Evolutionary conservation across 2,797 vertebrate species (phyloP).

Genomic region (Cryptoblepharus egeriae): DNA sequence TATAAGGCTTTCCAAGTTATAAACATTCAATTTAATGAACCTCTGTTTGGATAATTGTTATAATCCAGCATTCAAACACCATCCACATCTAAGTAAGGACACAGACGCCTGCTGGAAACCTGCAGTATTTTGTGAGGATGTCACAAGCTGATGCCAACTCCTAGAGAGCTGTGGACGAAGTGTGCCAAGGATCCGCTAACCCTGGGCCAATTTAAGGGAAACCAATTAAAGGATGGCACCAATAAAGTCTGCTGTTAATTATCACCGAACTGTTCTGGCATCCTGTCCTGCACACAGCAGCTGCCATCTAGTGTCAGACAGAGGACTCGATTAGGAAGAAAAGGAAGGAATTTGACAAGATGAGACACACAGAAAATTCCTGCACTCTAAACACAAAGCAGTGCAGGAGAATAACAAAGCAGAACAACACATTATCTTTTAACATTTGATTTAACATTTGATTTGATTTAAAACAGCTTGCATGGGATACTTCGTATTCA

Average conservation of each 20-base stretch:
- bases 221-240: not conserved
- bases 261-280: rapidly evolving
- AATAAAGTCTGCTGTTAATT: not conserved
- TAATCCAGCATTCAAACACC: too few species aligned
- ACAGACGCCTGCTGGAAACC: too few species aligned
- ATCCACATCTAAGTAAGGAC: too few species aligned
- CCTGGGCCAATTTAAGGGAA: not conserved
- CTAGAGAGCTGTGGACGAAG: too few species aligned
- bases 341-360: not conserved
- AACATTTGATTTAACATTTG: not conserved
- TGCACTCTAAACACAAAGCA: not conserved
- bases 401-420: not conserved
- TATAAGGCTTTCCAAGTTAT: too few species aligned
- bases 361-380: not conserved
- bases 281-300: constrained; percentile 6
- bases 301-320: constrained; percentile 77
- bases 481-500: not conserved
- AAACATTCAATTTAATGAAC: too few species aligned
- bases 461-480: not conserved
- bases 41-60: too few species aligned
- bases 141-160: too few species aligned
- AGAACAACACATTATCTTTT: not conserved
- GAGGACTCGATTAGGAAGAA: not conserved
- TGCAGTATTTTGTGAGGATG: too few species aligned
- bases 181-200: not conserved